Base-by-base conservation (phyloP, 2,113 vertebrate species). In the Tachuris rubrigastra region DNA sequence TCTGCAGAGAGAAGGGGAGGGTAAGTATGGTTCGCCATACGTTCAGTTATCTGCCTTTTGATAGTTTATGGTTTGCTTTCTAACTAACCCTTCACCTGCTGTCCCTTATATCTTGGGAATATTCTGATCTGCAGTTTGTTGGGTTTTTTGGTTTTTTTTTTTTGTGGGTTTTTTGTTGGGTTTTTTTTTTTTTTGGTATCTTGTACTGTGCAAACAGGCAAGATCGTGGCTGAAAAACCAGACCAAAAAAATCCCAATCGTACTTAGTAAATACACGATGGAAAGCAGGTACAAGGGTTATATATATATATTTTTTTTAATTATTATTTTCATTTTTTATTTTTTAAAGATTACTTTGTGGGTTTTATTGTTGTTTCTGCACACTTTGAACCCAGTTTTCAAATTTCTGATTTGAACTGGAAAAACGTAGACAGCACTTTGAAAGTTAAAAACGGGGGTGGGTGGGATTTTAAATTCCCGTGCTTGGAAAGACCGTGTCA, bases 1-100 rank as follows among this genome's bases (percentile, higher is more conserved):
- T 97, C 99, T 99, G 97, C 99, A 99, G 97, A 99, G 97, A 98
- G 99, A 99, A 98, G 99, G 99, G 97, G 98, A 98, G 89, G 99
- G 99, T 99, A 98, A 99, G 99, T 99, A 96, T 98, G 97, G 97
- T 98, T 97, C 95, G 97, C 98, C 97, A 98, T 97, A 97, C 95
- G 39, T 98, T 98, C 95, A 97, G 97, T 97, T 97, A 97, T 98
- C 89, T 95, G 95, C 96, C 95, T 96, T 97, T 97, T 95, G 91
- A 97, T 98, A 97, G 94, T 96, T 98, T 95, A 96, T 94, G 94
- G 96, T 97, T 96, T 98, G 97, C 97, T 96, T 98, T 98, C 91
- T 94, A 47, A 94, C 93, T 97, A 97, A 96, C 97, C 98, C 97
- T 98, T 98, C 98, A 98, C 98, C 98, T 98, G 98, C 97, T 98